Evolutionary conservation across 2,797 vertebrate genomes (phyloP).

Genomic region (Amazona finschi): DNA sequence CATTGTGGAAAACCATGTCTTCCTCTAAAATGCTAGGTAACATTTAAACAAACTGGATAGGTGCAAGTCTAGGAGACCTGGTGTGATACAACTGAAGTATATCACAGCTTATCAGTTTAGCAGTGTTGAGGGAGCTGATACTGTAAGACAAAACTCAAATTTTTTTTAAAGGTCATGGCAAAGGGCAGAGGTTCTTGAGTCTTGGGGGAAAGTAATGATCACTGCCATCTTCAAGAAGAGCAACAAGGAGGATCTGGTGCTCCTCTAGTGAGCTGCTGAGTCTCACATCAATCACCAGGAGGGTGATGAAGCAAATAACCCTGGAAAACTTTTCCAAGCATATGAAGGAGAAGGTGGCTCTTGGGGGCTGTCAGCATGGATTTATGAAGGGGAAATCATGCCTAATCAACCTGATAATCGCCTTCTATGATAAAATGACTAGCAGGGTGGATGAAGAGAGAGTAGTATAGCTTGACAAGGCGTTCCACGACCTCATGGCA

Average conservation of each 20-base stretch:
- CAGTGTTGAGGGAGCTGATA: neutral
- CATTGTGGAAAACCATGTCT: neutral
- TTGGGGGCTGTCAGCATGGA: neutral
- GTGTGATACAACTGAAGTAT: accelerated
- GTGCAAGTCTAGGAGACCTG: accelerated
- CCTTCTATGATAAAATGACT: neutral
- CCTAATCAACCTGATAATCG: neutral
- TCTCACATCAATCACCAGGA: neutral
- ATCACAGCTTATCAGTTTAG: neutral
- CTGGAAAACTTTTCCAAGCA: neutral
- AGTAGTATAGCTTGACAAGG: neutral
- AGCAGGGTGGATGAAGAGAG: neutral
- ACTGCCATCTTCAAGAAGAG: neutral
- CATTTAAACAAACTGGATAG: neutral
- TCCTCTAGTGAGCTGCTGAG: neutral
- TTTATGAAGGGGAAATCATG: neutral
- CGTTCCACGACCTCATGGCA: neutral
- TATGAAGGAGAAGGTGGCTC: neutral
- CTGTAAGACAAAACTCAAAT: neutral
- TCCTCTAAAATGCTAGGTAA: neutral
- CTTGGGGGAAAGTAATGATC: neutral
- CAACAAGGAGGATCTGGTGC: neutral
- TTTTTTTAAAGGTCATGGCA: neutral
- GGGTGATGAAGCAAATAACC: neutral
- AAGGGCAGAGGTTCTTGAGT: neutral